Conservation (phyloP, 1,140 invertebrate genomes). For the Aleiodes sp. region DNA sequence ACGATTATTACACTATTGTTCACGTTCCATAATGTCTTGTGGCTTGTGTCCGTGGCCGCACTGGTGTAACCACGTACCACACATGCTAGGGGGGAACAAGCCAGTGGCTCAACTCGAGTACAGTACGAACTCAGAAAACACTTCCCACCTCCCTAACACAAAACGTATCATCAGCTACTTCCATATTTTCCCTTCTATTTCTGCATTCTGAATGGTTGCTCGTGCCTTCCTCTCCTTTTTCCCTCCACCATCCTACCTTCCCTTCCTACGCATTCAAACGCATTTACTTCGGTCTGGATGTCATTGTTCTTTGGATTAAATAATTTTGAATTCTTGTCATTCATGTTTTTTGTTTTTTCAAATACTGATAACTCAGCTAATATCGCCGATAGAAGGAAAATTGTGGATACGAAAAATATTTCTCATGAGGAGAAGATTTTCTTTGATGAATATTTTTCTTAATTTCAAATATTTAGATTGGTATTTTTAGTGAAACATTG, state of each 20-base stretch:
- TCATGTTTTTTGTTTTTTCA: no score
- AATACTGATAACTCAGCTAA: not conserved
- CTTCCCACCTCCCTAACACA: not conserved
- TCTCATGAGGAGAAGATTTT: no score
- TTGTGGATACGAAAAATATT: no score
- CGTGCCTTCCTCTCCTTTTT: not conserved
- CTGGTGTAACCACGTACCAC: not conserved
- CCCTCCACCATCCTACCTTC: not conserved
- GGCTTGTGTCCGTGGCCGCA: not conserved
- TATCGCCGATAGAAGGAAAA: no score
- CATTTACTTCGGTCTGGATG: not conserved
- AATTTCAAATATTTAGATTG: no score
- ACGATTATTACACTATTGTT: not conserved
- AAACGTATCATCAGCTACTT: slow-evolving; percentile 7
- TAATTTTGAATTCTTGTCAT: not conserved
- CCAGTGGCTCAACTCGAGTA: slow-evolving; percentile 1
- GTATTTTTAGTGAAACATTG: no score
- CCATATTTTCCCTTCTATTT: not conserved
- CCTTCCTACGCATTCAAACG: not conserved
- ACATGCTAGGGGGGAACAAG: not conserved
- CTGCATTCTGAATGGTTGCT: not conserved
- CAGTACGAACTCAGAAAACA: not conserved
- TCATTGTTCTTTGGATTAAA: not conserved
- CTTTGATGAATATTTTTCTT: no score
- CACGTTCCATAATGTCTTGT: not conserved